These are phyloP conservation scores for Drosophila neocordata DNA, from an alignment of 1,140 invertebrate genomes.

Conservation along the genomic window DNA sequence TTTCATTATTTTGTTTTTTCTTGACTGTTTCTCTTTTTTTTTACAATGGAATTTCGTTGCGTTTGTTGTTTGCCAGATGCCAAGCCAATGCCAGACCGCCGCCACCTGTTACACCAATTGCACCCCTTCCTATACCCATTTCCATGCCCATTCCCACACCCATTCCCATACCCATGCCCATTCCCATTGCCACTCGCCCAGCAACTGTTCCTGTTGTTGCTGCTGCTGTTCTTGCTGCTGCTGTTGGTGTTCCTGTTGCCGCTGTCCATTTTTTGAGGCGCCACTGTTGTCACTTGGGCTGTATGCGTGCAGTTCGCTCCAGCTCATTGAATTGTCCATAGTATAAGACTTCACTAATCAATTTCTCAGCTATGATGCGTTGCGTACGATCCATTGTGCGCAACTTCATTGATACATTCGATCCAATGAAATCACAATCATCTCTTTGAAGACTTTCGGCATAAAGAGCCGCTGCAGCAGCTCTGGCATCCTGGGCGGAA, in stretches of 20 bases:
- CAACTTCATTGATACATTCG: slow-evolving; percentile 82
- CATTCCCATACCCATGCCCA: slow-evolving; percentile 12
- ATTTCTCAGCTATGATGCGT: slow-evolving; percentile 82
- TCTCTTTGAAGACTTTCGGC: slow-evolving; percentile 69
- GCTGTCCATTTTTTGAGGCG: slow-evolving; percentile 52
- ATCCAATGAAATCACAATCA: slow-evolving; percentile 80
- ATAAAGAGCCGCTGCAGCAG: slow-evolving; percentile 70
- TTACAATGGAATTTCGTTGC: slow-evolving; percentile 64
- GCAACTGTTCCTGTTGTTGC: neutral
- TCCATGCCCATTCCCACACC: slow-evolving; percentile 28
- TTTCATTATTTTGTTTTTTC: slow-evolving; percentile 29
- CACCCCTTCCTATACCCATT: slow-evolving; percentile 26
- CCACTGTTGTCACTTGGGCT: slow-evolving; percentile 78
- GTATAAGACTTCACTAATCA: slow-evolving; percentile 83
- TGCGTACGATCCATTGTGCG: slow-evolving; percentile 82
- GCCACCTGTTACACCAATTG: slow-evolving; percentile 18
- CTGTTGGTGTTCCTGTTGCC: neutral
- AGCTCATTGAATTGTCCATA: slow-evolving; percentile 82
- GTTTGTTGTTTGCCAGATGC: slow-evolving; percentile 59
- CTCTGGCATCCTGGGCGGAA: slow-evolving; percentile 63
- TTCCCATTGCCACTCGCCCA: slow-evolving; percentile 4
- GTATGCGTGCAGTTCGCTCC: slow-evolving; percentile 71
- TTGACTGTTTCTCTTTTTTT: slow-evolving; percentile 12
- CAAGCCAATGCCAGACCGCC: slow-evolving; percentile 25
- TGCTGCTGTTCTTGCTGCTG: neutral